Evolutionary conservation across 2,797 vertebrate genomes (phyloP).

Genomic region (Morelia viridis): DNA sequence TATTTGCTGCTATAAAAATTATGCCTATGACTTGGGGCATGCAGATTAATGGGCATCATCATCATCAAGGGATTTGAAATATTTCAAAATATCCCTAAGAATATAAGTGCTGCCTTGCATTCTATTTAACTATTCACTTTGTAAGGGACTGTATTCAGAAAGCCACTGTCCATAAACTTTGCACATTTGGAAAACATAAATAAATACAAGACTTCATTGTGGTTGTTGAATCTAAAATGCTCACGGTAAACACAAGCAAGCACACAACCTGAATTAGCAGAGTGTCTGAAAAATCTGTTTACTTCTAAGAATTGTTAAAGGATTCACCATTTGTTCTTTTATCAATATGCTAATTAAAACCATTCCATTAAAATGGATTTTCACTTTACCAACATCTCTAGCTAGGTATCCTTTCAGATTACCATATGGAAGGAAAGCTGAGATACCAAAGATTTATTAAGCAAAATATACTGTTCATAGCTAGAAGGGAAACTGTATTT

Average conservation of each 20-base stretch:
- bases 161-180: slow-evolving; percentile 56
- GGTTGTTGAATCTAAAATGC: slow-evolving; percentile 48
- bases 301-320: not conserved
- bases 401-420: not conserved
- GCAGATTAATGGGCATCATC: slow-evolving; percentile 59
- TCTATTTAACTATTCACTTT: slow-evolving; percentile 67
- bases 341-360: not conserved
- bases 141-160: slow-evolving; percentile 63
- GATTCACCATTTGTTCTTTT: not conserved
- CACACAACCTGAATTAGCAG: slow-evolving; percentile 53
- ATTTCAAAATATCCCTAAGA: slow-evolving; percentile 55
- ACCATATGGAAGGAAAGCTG: not conserved
- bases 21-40: slow-evolving; percentile 39
- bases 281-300: slow-evolving; percentile 9
- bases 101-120: slow-evolving; percentile 50
- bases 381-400: not conserved
- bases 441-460: not conserved
- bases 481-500: not conserved
- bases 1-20: slow-evolving; percentile 38
- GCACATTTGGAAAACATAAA: slow-evolving; percentile 43
- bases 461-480: not conserved
- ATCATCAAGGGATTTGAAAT: slow-evolving; percentile 56
- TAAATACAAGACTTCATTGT: slow-evolving; percentile 58
- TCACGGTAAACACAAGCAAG: slow-evolving; percentile 47
- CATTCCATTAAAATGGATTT: not conserved